Conservation (phyloP, 2,113 vertebrate genomes). For the Melanerpes aurifrons region DNA sequence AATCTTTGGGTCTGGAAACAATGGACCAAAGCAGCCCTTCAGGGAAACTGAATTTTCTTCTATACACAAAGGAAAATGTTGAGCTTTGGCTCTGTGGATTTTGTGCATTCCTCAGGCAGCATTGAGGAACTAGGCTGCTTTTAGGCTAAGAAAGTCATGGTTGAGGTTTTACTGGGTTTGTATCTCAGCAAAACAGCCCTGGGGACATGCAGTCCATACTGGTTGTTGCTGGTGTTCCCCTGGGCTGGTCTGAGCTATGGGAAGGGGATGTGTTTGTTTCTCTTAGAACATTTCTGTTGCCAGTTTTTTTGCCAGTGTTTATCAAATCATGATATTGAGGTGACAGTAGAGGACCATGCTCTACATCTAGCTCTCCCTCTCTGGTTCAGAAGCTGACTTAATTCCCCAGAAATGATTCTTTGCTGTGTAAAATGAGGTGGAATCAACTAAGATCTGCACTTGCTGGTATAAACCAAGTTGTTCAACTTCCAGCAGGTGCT, state of each 20-base stretch:
- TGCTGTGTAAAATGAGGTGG: neutral
- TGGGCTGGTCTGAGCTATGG: neutral
- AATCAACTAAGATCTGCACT: neutral
- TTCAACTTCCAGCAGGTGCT: neutral
- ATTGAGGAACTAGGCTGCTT: neutral
- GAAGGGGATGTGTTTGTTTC: neutral
- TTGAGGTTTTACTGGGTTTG: neutral
- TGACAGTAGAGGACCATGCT: neutral
- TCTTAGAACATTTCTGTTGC: neutral
- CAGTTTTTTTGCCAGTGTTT: neutral
- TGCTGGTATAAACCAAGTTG: neutral
- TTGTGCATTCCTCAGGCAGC: neutral
- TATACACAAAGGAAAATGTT: neutral
- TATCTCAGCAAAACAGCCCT: neutral
- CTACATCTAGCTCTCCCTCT: neutral
- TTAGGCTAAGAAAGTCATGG: neutral
- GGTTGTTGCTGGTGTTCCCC: neutral
- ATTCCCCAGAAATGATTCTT: neutral
- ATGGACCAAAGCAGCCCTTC: conserved; percentile 37
- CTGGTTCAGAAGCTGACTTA: neutral
- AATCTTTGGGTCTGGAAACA: conserved; percentile 10
- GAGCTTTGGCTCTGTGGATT: neutral
- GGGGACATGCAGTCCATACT: accelerated
- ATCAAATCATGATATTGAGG: neutral
- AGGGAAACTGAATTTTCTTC: neutral